These are phyloP conservation scores for Asbolus verrucosus DNA, from an alignment of 1,140 invertebrate species.

Conservation along the genomic window DNA sequence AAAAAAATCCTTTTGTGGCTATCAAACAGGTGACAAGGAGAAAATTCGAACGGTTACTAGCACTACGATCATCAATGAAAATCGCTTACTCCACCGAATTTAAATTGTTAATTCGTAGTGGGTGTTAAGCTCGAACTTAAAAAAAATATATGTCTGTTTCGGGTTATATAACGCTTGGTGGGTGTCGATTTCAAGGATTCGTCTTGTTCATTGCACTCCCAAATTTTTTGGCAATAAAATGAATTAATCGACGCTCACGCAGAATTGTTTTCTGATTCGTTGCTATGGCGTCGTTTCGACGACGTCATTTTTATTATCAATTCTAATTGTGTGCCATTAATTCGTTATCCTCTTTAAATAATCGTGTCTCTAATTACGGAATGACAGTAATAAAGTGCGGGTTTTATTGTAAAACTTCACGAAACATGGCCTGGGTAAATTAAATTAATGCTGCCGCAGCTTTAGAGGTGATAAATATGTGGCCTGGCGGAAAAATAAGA, in stretches of 20 bases:
- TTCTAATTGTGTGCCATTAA: constrained; percentile 5
- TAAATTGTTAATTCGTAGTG: not conserved
- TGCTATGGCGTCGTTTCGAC: not conserved
- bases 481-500: no score
- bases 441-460: no score
- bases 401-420: constrained; percentile 9
- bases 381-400: constrained; percentile 15
- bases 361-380: constrained; percentile 5
- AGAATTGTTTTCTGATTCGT: constrained; percentile 1
- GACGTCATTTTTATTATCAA: not conserved
- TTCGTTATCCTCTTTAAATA: constrained; percentile 20
- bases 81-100: constrained; percentile 7
- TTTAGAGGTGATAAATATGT: no score
- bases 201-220: constrained; percentile 17
- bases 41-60: constrained; percentile 13
- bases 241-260: constrained; percentile 13
- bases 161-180: constrained; percentile 24
- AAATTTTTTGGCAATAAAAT: constrained; percentile 10
- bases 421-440: not conserved
- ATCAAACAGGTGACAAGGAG: constrained; percentile 15
- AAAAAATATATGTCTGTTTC: constrained; percentile 16
- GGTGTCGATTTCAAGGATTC: constrained; percentile 33
- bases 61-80: not conserved
- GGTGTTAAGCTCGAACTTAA: constrained; percentile 2
- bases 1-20: constrained; percentile 1